A percentile compares a stretch with the other conserved stretches of the same genome.
phyloP scores from a whole-genome alignment of 23 tunicate genomes.

The Oikopleura albicans region DNA sequence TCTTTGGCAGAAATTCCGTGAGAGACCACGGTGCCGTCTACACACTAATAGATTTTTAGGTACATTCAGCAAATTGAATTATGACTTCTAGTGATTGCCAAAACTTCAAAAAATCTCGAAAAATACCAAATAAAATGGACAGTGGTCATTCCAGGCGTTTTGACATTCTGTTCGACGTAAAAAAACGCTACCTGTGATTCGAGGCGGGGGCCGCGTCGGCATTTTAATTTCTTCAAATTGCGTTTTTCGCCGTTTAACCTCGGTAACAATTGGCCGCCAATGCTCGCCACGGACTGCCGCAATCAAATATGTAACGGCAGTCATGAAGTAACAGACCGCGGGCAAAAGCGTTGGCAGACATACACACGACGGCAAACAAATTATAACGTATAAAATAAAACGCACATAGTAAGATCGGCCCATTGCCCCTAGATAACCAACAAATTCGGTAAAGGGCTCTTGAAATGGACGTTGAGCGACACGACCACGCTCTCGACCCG shows the following conservation, averaged over 20 bases:
- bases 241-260: background rate
- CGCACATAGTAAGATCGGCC: background rate
- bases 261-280: background rate
- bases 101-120: no score
- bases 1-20: no score
- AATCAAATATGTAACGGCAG: background rate
- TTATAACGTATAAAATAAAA: background rate
- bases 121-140: no score
- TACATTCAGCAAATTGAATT: no score
- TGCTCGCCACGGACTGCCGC: background rate
- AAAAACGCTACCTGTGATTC: background rate
- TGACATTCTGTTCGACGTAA: no score
- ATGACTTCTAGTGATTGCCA: no score
- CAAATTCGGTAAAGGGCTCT: background rate
- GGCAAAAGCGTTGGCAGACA: background rate
- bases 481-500: background rate
- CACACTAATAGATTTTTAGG: no score
- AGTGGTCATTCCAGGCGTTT: no score
- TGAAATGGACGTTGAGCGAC: background rate
- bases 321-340: background rate
- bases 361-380: background rate
- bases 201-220: conserved; percentile 1
- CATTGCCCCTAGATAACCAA: background rate
- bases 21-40: no score
- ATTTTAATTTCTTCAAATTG: background rate